Conservation (phyloP, 2,888 invertebrate species). For the Oligia latruncula region DNA sequence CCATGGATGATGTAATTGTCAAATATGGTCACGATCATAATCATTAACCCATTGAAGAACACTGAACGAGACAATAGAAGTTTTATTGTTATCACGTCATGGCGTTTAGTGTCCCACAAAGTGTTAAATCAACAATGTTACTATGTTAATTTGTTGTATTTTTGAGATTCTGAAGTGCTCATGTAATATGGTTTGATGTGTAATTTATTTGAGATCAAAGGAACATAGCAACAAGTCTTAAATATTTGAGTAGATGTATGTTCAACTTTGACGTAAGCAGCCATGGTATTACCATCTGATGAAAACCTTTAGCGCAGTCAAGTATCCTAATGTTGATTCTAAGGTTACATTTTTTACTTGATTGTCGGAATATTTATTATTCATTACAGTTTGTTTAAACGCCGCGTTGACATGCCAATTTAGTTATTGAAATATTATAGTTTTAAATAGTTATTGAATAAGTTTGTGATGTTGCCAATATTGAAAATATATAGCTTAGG, state of each 20-base stretch:
- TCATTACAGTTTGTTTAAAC: not conserved
- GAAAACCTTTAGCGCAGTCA: not conserved
- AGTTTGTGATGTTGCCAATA: not conserved
- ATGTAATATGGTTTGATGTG: not conserved
- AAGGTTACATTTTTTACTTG: not conserved
- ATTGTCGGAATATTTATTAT: not conserved
- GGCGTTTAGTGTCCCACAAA: not conserved
- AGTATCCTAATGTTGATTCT: not conserved
- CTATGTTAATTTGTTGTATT: not conserved
- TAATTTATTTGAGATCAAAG: not conserved
- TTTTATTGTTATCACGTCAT: not conserved
- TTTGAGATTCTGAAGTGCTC: not conserved
- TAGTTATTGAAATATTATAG: not conserved
- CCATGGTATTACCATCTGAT: not conserved
- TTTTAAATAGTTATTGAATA: not conserved
- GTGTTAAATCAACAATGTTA: conserved; percentile 17
- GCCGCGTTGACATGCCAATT: not conserved
- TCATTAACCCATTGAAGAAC: conserved; percentile 37
- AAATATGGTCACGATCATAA: conserved; percentile 58
- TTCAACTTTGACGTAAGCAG: not conserved
- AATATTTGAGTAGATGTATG: not conserved
- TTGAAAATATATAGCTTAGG: not conserved
- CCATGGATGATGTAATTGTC: conserved; percentile 60
- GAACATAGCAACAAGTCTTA: not conserved
- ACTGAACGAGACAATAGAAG: not conserved